A percentile compares a stretch with the other conserved stretches of the same genome.
These are phyloP conservation scores for Belonocnema kinseyi DNA, from an alignment of 1,140 invertebrate species.

Conservation along the genomic window DNA sequence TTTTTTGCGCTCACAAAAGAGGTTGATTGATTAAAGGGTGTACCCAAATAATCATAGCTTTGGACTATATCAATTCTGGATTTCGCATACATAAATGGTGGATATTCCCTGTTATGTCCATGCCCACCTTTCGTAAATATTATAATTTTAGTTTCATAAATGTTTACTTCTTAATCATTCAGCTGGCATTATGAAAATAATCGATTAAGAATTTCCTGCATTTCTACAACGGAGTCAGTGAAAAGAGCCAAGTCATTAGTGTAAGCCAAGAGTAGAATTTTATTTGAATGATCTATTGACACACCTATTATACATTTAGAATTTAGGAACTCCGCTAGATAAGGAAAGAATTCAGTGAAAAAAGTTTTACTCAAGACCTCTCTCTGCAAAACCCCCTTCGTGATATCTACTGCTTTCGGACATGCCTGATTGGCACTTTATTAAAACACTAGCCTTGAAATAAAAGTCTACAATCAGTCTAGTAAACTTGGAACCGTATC, in stretches of 20 bases:
- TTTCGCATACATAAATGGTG: too few species aligned
- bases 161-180: slow-evolving; percentile 34
- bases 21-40: too few species aligned
- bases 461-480: too few species aligned
- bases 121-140: too few species aligned
- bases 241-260: slow-evolving; percentile 31
- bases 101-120: too few species aligned
- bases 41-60: too few species aligned
- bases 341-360: not conserved
- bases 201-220: not conserved
- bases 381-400: not conserved
- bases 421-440: not conserved
- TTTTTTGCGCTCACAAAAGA: too few species aligned
- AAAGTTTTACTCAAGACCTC: not conserved
- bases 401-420: not conserved
- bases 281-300: not conserved
- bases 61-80: too few species aligned
- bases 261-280: slow-evolving; percentile 19
- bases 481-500: not conserved
- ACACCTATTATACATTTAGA: not conserved
- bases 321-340: not conserved
- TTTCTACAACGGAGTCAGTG: not conserved
- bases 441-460: not conserved
- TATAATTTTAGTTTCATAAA: not conserved
- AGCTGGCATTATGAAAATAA: slow-evolving; percentile 30